Evolutionary conservation across 2,888 invertebrate species (phyloP).

Genomic region (Pomacea canaliculata): DNA sequence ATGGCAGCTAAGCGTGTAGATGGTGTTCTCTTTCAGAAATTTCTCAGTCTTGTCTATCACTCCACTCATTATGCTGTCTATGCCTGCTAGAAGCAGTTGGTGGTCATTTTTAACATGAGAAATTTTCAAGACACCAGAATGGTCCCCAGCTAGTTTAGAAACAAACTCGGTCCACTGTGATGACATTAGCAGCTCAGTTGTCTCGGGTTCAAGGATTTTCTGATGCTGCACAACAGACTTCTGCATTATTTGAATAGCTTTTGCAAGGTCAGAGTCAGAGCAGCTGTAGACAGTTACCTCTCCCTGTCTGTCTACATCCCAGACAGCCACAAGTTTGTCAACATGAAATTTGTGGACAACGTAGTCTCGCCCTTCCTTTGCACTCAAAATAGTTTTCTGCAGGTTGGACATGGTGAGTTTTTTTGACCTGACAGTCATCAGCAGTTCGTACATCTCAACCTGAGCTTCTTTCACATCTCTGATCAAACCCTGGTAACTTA

Average conservation of each 20-base stretch:
- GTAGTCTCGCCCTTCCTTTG: conserved; percentile 8
- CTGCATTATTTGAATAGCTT: conserved; percentile 18
- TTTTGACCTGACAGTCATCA: neutral
- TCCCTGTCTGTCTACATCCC: conserved; percentile 9
- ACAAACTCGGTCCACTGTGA: conserved; percentile 4
- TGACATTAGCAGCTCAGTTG: neutral
- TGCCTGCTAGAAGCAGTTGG: conserved; percentile 4
- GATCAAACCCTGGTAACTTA: conserved; percentile 22
- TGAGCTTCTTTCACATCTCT: conserved; percentile 16
- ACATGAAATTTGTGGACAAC: conserved; percentile 18
- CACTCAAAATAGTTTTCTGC: conserved; percentile 8
- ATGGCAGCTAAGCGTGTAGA: conserved; percentile 20
- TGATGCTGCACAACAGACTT: conserved; percentile 19
- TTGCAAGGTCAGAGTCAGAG: conserved; percentile 1
- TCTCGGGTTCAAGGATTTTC: conserved; percentile 4
- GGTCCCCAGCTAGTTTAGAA: neutral
- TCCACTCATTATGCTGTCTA: conserved; percentile 15
- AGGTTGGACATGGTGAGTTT: conserved; percentile 11
- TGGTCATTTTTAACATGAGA: neutral
- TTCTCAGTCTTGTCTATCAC: conserved; percentile 26
- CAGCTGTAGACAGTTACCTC: conserved; percentile 4
- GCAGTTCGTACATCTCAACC: conserved; percentile 22
- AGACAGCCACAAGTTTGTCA: conserved; percentile 16
- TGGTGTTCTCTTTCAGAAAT: conserved; percentile 36
- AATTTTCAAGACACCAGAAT: conserved; percentile 26